Conservation (phyloP, 2,113 vertebrate species). For the Salvelinus namaycush region DNA sequence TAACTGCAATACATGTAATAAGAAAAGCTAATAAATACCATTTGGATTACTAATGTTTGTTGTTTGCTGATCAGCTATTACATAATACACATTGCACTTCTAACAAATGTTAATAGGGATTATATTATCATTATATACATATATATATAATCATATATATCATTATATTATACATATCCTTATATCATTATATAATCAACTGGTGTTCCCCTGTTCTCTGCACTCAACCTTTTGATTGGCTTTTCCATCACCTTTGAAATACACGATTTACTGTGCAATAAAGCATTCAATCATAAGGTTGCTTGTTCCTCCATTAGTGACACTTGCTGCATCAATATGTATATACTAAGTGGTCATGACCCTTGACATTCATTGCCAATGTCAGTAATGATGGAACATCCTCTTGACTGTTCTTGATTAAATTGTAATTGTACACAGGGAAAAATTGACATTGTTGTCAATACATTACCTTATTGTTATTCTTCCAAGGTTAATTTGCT, state of each 20-base stretch:
- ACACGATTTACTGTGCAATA: conserved; percentile 22
- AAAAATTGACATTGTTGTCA: background rate
- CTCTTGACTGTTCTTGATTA: background rate
- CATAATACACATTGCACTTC: conserved; percentile 9
- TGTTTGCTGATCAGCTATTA: conserved; percentile 16
- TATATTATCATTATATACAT: too few relatives aligned
- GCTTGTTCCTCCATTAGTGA: conserved; percentile 15
- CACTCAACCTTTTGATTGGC: too few relatives aligned
- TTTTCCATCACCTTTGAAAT: conserved; percentile 9
- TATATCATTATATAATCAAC: too few relatives aligned
- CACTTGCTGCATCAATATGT: background rate
- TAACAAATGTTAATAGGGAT: too few relatives aligned
- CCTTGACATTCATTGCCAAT: background rate
- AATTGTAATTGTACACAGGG: background rate
- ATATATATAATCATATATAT: too few relatives aligned
- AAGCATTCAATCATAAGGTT: conserved; percentile 32
- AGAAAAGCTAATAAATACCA: conserved; percentile 53
- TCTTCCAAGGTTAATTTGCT: background rate
- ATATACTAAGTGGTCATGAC: conserved; percentile 3
- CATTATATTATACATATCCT: too few relatives aligned
- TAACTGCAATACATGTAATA: conserved; percentile 53
- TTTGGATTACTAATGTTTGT: conserved; percentile 41
- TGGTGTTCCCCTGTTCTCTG: background rate
- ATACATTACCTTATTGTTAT: background rate
- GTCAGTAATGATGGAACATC: background rate